Evolutionary conservation across 2,888 invertebrate species (phyloP), one percentile per base, ranked within the genome.

Genomic region (Papilio protenor): DNA sequence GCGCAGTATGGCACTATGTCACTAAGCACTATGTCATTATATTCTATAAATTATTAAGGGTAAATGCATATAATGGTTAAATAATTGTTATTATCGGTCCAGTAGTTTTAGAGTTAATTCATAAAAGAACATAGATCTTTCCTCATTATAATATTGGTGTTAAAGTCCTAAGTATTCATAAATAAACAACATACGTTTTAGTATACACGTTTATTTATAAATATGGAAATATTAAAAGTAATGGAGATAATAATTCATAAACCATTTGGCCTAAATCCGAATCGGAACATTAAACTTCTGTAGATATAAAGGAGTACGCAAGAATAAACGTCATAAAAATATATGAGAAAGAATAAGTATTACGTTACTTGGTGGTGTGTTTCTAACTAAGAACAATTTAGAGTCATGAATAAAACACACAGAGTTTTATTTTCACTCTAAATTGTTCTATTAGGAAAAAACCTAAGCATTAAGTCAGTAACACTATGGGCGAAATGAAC

Each of bases 201-300:
- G 27, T 61, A 61, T 61, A 3, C 0, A 1, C 23, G n/a, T 27
- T 18, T 64, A 64, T 21, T 57, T 21, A 21, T 57, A 57, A 21
- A 57, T 55, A 10, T 55, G n/a, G 55, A 27, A 27, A 61, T 33
- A 64, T 64, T 33, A 16, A 64, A 64, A 64, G 61, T 1, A 64
- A 64, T 33, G n/a, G 33, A 40, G 40, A 33, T 33, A 64, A 8
- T 64, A 40, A 64, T 33, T 33, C 18, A 64, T 18, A 64, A 18
- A 40, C 3, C 61, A 64, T 64, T 64, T 64, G 33, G 40, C 40
- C 64, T 18, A 64, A 64, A 64, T 64, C 64, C 64, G 64, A n/a
- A 64, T 40, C 33, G 64, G 64, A 18, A 64, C 64, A 64, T 64
- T 64, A 64, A 64, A 64, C 64, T 64, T 40, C 23, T 40, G 33